These are phyloP conservation scores for Megastigmus dorsalis DNA, from an alignment of 2,888 invertebrate genomes.

Conservation along the genomic window DNA sequence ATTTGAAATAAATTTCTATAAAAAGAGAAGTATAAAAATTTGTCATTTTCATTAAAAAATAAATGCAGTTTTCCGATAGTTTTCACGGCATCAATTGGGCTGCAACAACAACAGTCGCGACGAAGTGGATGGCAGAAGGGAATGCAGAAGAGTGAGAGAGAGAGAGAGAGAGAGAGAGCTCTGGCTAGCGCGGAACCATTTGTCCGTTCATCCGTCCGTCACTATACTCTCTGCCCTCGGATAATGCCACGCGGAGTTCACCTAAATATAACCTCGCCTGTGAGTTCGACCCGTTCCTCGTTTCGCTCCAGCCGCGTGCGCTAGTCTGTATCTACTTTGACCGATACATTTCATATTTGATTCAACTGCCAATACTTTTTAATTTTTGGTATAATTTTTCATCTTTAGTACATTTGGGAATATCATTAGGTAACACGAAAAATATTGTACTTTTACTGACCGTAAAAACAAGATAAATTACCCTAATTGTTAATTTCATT, in stretches of 20 bases:
- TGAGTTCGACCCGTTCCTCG: slow-evolving; percentile 39
- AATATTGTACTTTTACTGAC: too few relatives aligned
- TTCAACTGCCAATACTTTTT: too few relatives aligned
- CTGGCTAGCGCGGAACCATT: slow-evolving; percentile 55
- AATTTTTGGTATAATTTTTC: too few relatives aligned
- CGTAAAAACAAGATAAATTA: too few relatives aligned
- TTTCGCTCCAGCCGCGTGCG: neutral
- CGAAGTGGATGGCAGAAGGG: neutral
- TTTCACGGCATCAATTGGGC: neutral
- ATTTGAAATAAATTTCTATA: too few relatives aligned
- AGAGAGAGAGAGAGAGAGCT: slow-evolving; percentile 4
- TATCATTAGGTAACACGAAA: too few relatives aligned
- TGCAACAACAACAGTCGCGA: neutral
- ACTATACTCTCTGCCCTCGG: slow-evolving; percentile 56
- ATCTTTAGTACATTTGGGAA: too few relatives aligned
- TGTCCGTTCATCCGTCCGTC: slow-evolving; percentile 61
- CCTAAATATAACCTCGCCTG: slow-evolving; percentile 65
- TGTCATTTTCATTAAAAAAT: neutral
- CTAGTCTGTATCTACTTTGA: slow-evolving; percentile 2
- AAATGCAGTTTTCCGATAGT: slow-evolving; percentile 31
- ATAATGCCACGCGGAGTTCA: slow-evolving; percentile 66
- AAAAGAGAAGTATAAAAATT: too few relatives aligned
- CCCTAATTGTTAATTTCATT: too few relatives aligned
- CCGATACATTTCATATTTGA: neutral
- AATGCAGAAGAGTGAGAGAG: neutral